Base-by-base conservation (phyloP, 1,140 invertebrate species). In the Neocloeon triangulifer region DNA sequence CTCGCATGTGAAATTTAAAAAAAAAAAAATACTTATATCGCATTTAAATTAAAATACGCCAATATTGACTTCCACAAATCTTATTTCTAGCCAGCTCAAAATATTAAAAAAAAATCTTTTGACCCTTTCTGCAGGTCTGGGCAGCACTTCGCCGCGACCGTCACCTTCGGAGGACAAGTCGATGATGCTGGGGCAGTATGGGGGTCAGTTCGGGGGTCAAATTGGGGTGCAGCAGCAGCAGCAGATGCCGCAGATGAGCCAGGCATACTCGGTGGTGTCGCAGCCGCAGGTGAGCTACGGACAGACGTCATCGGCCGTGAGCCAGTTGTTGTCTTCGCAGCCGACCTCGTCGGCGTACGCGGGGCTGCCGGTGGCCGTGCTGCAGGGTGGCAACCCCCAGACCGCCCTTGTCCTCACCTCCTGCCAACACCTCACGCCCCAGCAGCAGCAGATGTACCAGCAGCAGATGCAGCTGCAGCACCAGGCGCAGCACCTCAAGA, bases 381-480 rank as follows among this genome's bases (percentile, higher is more conserved):
- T n/a, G n/a, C n/a, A n/a, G n/a, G n/a, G n/a, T n/a, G n/a, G n/a
- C n/a, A n/a, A n/a, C n/a, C n/a, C n/a, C n/a, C n/a, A n/a, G n/a
- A n/a, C n/a, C n/a, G n/a, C n/a, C n/a, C n/a, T n/a, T n/a, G n/a
- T n/a, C n/a, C n/a, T n/a, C n/a, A n/a, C n/a, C n/a, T n/a, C n/a
- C n/a, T n/a, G n/a, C 8, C 47, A 47, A 32, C 46, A 44, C 22
- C 36, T 48, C 25, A 49, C 41, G 12, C 53, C 53, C 19, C 51
- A 55, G 22, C 53, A 57, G 36, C 51, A 52, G 28, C 49, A 51
- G 35, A 53, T 53, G 50, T 53, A 55, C 39, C 52, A 56, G 37
- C 50, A 53, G 34, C 51, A 56, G 37, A 55, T 54, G 51, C 52
- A 55, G 32, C 39, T 55, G n/a, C 53, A 54, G 32, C 54, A 56